Evolutionary conservation across 2,888 invertebrate species (phyloP).

Genomic region (Drosophila maculinotata): DNA sequence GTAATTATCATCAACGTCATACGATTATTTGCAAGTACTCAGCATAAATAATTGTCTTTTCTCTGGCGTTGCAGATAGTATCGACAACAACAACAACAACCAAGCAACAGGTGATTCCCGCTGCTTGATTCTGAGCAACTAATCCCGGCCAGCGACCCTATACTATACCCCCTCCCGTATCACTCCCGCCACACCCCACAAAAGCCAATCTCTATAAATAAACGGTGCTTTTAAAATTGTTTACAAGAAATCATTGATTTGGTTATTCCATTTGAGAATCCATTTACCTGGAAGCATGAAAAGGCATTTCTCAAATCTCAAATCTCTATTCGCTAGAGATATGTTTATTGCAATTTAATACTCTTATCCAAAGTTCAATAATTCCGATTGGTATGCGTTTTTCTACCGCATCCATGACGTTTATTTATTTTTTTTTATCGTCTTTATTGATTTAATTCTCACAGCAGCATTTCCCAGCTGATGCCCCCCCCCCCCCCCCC

Average conservation of each 20-base stretch:
- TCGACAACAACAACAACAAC: neutral
- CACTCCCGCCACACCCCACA: neutral
- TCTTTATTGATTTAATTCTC: neutral
- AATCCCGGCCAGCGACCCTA: conserved; percentile 5
- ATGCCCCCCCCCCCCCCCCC: too few species aligned
- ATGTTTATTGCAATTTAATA: neutral
- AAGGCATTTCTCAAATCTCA: too few species aligned
- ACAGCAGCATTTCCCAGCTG: conserved; percentile 5
- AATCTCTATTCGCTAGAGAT: too few species aligned
- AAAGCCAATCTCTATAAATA: conserved; percentile 32
- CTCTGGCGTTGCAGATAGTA: neutral
- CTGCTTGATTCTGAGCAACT: conserved; percentile 10
- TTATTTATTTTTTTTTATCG: conserved; percentile 13
- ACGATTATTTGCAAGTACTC: conserved; percentile 17
- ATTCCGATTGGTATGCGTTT: conserved; percentile 25
- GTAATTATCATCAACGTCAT: conserved; percentile 17
- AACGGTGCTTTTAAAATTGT: conserved; percentile 24
- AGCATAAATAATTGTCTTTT: conserved; percentile 36
- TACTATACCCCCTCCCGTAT: neutral
- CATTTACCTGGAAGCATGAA: conserved; percentile 55
- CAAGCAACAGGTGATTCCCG: conserved; percentile 25
- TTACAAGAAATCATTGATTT: conserved; percentile 3
- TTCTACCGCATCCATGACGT: conserved; percentile 41
- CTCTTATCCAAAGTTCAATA: conserved; percentile 28
- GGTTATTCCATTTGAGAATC: conserved; percentile 51